Percentiles rank a stretch among this genome's conserved stretches.
Evolutionary conservation across 2,888 invertebrate species (phyloP).

Genomic region (Tenodera sinensis): DNA sequence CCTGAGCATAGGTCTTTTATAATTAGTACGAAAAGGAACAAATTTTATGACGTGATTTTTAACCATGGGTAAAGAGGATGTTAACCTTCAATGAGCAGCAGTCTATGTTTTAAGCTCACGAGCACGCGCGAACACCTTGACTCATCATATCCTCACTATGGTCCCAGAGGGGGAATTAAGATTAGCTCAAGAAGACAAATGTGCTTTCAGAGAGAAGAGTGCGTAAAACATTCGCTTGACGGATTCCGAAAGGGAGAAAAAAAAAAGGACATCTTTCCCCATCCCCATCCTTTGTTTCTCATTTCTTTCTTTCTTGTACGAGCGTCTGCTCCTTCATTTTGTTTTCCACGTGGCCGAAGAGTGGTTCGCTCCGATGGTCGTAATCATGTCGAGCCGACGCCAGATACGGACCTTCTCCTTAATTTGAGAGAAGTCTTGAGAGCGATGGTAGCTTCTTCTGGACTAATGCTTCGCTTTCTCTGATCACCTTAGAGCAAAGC

Average conservation of each 20-base stretch:
- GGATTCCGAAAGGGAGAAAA: background rate
- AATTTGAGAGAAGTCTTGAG: background rate
- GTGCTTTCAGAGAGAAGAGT: background rate
- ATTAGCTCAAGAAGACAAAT: background rate
- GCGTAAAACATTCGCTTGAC: background rate
- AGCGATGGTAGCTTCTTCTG: background rate
- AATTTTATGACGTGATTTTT: no score
- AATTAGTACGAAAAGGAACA: no score
- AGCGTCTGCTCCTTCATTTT: background rate
- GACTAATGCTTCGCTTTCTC: background rate
- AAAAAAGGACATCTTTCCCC: background rate
- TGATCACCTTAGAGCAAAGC: no score
- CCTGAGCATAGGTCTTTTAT: no score
- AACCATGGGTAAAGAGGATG: no score
- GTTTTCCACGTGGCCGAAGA: slow-evolving; percentile 14
- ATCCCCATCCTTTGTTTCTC: background rate
- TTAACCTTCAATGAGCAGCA: no score
- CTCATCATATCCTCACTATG: background rate
- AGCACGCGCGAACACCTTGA: background rate
- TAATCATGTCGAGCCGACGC: background rate
- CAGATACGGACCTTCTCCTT: background rate
- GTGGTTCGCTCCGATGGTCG: background rate
- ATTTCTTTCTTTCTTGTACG: background rate
- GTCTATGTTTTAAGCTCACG: no score
- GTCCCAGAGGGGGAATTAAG: background rate